phyloP scores from a whole-genome alignment of 2,113 vertebrate species.

The Syngnathus scovelli region DNA sequence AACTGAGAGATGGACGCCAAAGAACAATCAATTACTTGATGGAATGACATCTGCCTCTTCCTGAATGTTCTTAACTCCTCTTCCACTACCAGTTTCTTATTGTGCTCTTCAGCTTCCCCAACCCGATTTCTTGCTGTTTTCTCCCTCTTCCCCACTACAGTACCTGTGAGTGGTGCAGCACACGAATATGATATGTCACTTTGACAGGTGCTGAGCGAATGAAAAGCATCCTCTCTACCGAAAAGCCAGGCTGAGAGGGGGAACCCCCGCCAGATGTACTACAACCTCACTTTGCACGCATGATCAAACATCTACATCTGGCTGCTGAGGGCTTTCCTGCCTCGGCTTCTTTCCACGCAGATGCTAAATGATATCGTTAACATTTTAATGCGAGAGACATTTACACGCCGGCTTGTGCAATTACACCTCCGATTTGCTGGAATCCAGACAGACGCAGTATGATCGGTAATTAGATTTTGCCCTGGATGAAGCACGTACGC shows the following conservation, averaged over 20 bases:
- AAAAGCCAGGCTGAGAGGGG: constrained; percentile 42
- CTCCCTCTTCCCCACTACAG: constrained; percentile 22
- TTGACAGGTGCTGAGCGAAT: constrained; percentile 64
- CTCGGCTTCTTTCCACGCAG: constrained; percentile 45
- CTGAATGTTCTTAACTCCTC: not conserved
- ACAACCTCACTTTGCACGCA: constrained; percentile 63
- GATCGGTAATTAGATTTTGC: constrained; percentile 75
- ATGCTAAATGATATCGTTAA: constrained; percentile 74
- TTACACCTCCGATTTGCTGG: constrained; percentile 70
- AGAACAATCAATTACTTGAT: not conserved
- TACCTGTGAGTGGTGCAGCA: constrained; percentile 36
- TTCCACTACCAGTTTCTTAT: not conserved
- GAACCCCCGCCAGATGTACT: constrained; percentile 61
- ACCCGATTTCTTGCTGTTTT: not conserved
- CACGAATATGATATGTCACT: constrained; percentile 63
- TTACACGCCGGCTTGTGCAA: constrained; percentile 64
- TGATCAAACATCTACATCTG: constrained; percentile 68
- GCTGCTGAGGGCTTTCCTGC: constrained; percentile 52
- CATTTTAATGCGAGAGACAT: constrained; percentile 71
- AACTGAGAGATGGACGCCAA: no score
- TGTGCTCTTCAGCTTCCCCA: not conserved
- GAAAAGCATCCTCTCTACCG: constrained; percentile 58
- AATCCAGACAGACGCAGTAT: constrained; percentile 67
- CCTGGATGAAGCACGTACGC: constrained; percentile 49
- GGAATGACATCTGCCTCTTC: not conserved